Evolutionary conservation across 2,113 vertebrate species (phyloP).

Genomic region (Apodemus speciosus): DNA sequence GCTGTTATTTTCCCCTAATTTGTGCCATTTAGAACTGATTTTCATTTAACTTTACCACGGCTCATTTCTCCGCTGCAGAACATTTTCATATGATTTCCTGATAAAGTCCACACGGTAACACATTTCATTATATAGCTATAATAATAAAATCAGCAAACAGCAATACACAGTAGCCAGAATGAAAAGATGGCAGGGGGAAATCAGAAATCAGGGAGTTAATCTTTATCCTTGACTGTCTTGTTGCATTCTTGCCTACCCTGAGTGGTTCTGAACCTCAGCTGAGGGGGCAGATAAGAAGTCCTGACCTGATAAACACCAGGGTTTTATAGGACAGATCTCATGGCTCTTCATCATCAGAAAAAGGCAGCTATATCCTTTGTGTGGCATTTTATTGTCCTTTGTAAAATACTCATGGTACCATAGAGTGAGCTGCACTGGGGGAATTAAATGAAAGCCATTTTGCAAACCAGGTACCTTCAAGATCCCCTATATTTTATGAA

Average conservation of each 20-base stretch:
- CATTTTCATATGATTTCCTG: constrained; percentile 64
- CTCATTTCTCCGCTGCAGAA: constrained; percentile 70
- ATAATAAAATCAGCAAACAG: constrained; percentile 65
- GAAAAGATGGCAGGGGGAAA: constrained; percentile 48
- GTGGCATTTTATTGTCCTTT: background rate
- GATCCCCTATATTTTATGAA: background rate
- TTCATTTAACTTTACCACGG: constrained; percentile 74
- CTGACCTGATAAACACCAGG: background rate
- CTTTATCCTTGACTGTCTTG: constrained; percentile 44
- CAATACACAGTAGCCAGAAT: constrained; percentile 42
- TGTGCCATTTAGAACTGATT: constrained; percentile 73
- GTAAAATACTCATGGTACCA: background rate
- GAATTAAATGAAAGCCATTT: constrained; percentile 23
- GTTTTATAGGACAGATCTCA: background rate
- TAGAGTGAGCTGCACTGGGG: background rate
- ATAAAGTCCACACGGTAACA: constrained; percentile 57
- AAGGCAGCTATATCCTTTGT: constrained; percentile 25
- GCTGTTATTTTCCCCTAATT: constrained; percentile 73
- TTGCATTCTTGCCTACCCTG: constrained; percentile 20
- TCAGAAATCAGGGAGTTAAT: background rate
- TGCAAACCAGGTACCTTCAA: background rate
- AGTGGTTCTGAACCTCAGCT: background rate
- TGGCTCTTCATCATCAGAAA: background rate
- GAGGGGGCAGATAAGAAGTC: background rate
- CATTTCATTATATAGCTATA: constrained; percentile 66